phyloP scores from a whole-genome alignment of 2,888 invertebrate genomes.

The Eubasilissa splendida region DNA sequence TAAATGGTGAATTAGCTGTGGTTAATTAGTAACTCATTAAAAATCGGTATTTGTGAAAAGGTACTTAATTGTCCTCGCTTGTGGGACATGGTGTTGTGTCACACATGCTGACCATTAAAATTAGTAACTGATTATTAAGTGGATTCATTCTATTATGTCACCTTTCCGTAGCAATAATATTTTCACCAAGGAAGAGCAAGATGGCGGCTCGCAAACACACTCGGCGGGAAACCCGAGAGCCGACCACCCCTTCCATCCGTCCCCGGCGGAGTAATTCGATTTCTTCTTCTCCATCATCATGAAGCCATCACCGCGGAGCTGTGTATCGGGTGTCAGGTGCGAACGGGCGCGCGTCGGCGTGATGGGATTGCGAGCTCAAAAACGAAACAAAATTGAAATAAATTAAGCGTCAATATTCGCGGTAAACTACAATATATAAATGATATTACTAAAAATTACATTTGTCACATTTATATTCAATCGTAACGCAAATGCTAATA shows the following conservation, averaged over 20 bases:
- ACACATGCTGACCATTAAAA: too few species aligned
- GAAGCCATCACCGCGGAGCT: constrained; percentile 46
- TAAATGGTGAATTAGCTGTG: too few species aligned
- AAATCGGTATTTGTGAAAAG: too few species aligned
- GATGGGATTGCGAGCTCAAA: constrained; percentile 20
- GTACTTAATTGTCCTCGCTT: too few species aligned
- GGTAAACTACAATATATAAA: constrained; percentile 2
- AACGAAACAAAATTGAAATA: neutral
- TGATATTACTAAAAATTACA: too few species aligned
- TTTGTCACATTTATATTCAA: too few species aligned
- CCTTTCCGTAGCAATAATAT: neutral
- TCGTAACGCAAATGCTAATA: too few species aligned
- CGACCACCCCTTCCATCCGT: constrained; percentile 34
- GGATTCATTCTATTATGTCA: too few species aligned
- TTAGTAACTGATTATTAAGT: too few species aligned
- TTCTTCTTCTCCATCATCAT: constrained; percentile 40
- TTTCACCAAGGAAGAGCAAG: constrained; percentile 19
- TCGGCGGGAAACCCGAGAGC: constrained; percentile 41
- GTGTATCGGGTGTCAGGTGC: constrained; percentile 34
- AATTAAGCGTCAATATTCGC: neutral
- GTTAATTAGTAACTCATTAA: too few species aligned
- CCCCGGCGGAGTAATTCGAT: constrained; percentile 46
- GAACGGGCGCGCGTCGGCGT: neutral
- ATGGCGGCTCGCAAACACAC: constrained; percentile 44
- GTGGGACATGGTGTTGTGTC: too few species aligned